phyloP scores from a whole-genome alignment of 2,113 vertebrate genomes.

The Cynoglossus semilaevis region DNA sequence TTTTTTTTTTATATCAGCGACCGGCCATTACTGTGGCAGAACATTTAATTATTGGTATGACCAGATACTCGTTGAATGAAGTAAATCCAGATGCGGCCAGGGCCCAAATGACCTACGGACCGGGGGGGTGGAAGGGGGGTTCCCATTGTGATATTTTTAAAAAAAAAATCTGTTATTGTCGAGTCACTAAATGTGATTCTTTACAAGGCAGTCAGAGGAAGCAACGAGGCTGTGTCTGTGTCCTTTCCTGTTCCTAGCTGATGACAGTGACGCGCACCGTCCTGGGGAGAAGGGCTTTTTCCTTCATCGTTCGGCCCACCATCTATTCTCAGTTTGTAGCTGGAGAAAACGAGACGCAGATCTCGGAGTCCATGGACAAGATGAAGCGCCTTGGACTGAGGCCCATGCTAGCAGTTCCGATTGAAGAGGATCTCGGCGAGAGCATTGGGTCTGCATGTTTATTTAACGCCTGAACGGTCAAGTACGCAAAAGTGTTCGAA shows the following conservation, averaged over 20 bases:
- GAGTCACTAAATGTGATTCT: neutral
- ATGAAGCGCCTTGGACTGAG: slow-evolving; percentile 77
- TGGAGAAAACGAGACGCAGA: slow-evolving; percentile 79
- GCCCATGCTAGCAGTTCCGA: slow-evolving; percentile 88
- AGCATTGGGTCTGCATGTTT: slow-evolving; percentile 55
- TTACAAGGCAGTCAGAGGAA: too few species aligned
- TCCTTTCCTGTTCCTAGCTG: slow-evolving; percentile 63
- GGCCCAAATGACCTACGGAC: too few species aligned
- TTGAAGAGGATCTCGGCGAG: slow-evolving; percentile 85
- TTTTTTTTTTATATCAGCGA: too few species aligned
- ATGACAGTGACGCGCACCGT: slow-evolving; percentile 72
- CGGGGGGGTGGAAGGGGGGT: too few species aligned
- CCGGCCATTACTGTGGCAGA: too few species aligned
- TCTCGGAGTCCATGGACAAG: slow-evolving; percentile 75
- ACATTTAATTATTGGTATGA: too few species aligned
- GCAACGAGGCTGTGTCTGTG: too few species aligned
- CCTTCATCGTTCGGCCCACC: slow-evolving; percentile 73
- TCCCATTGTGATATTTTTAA: too few species aligned
- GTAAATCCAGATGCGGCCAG: too few species aligned
- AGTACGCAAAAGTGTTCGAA: too few species aligned
- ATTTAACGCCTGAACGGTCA: neutral
- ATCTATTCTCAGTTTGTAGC: slow-evolving; percentile 90
- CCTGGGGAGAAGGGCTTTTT: slow-evolving; percentile 74
- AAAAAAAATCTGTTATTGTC: too few species aligned
- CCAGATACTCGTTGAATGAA: too few species aligned